Conservation (phyloP, 2,888 invertebrate genomes). For the Cancer borealis region DNA sequence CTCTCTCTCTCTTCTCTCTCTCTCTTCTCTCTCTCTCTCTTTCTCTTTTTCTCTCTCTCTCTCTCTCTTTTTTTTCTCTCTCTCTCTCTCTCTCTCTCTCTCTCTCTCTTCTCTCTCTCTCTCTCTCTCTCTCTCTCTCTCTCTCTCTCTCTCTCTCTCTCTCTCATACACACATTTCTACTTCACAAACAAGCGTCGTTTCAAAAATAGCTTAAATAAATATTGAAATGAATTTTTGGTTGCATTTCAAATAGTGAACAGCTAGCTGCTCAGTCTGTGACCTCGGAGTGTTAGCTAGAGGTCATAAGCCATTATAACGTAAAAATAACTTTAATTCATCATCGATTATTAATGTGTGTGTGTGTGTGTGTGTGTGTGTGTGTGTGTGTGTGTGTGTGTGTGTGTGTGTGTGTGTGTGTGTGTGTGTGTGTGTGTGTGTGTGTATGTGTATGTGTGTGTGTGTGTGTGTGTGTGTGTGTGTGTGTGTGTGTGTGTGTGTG, state of each 20-base stretch:
- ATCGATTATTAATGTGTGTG: no score
- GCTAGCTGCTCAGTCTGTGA: background rate
- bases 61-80: no score
- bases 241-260: background rate
- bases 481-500: no score
- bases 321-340: background rate
- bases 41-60: background rate
- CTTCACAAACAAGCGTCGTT: background rate
- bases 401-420: no score
- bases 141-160: background rate
- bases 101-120: conserved; percentile 16
- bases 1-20: background rate
- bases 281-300: background rate
- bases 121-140: conserved; percentile 2
- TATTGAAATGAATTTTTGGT: background rate
- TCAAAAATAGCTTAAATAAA: background rate
- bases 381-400: no score
- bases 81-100: background rate
- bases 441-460: no score
- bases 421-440: no score
- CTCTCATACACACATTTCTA: background rate
- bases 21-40: background rate
- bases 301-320: background rate
- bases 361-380: no score
- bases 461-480: no score